These are phyloP conservation scores for Cordylochernes scorpioides DNA, from an alignment of 2,888 invertebrate genomes.

Conservation along the genomic window DNA sequence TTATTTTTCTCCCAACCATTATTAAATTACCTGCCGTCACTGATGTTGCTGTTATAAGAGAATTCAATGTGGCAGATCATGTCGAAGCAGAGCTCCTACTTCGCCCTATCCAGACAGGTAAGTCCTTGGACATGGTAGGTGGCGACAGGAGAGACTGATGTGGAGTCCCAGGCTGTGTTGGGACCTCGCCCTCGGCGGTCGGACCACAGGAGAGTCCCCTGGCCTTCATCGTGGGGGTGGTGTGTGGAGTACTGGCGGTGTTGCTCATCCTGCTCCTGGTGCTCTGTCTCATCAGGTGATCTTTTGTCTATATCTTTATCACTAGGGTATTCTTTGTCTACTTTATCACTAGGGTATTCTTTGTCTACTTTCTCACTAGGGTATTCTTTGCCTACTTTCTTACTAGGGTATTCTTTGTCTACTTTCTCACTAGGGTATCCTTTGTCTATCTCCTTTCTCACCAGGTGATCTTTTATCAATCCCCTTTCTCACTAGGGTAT, in stretches of 20 bases:
- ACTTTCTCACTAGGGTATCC: background rate
- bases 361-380: background rate
- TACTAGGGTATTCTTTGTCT: too few species aligned
- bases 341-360: background rate
- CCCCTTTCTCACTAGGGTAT: too few species aligned
- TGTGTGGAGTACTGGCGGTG: conserved; percentile 35
- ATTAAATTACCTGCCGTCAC: too few species aligned
- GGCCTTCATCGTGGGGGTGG: conserved; percentile 31
- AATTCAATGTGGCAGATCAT: too few species aligned
- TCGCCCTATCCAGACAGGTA: conserved; percentile 12
- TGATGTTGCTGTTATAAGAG: too few species aligned
- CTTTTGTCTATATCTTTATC: conserved; percentile 24
- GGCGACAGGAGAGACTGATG: too few species aligned
- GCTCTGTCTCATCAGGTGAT: conserved; percentile 32
- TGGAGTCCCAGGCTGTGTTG: too few species aligned
- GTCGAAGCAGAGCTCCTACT: conserved; percentile 13
- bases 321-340: background rate
- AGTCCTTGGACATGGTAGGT: conserved; percentile 11
- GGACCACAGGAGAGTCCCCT: conserved; percentile 9
- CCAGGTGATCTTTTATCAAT: background rate
- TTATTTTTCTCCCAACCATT: too few species aligned
- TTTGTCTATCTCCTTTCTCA: background rate
- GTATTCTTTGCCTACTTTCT: too few species aligned
- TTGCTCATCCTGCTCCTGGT: conserved; percentile 33
- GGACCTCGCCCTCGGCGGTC: conserved; percentile 8